These are phyloP conservation scores for Arremon aurantiirostris DNA, from an alignment of 2,797 vertebrate genomes.

Conservation along the genomic window DNA sequence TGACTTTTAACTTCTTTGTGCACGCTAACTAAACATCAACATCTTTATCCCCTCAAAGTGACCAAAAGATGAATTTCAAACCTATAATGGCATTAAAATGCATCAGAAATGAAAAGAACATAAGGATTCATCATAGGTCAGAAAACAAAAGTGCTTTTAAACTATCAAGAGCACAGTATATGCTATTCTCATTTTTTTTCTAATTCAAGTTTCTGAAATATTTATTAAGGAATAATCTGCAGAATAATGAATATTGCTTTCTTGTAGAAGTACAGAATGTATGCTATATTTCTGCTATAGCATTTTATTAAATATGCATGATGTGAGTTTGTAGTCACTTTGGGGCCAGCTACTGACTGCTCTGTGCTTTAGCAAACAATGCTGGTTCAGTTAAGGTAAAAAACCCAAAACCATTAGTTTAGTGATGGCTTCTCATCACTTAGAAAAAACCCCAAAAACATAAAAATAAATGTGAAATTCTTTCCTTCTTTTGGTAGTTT, in stretches of 20 bases:
- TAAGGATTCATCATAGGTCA: constrained; percentile 24
- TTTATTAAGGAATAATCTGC: constrained; percentile 73
- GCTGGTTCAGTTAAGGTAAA: background rate
- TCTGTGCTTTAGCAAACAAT: constrained; percentile 41
- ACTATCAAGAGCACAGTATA: constrained; percentile 21
- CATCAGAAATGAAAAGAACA: constrained; percentile 1
- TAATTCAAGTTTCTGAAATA: constrained; percentile 71
- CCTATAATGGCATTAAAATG: constrained; percentile 41
- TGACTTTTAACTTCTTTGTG: constrained; percentile 28
- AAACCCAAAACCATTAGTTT: background rate
- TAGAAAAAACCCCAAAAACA: fast-evolving
- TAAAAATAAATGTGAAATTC: background rate
- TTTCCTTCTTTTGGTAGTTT: background rate
- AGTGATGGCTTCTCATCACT: background rate
- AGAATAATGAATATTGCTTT: constrained; percentile 75
- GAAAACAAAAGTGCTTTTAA: constrained; percentile 55
- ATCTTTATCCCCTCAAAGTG: background rate
- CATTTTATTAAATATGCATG: constrained; percentile 75
- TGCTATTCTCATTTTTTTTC: constrained; percentile 32
- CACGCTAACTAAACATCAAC: background rate
- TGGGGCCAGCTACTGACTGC: constrained; percentile 12
- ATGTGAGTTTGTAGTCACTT: constrained; percentile 42
- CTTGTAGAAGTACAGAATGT: constrained; percentile 36
- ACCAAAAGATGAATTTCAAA: constrained; percentile 61
- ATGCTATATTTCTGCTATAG: constrained; percentile 63